Evolutionary conservation across 2,888 invertebrate genomes (phyloP), one percentile per base, ranked within the genome.

Genomic region (Achlya flavicornis): DNA sequence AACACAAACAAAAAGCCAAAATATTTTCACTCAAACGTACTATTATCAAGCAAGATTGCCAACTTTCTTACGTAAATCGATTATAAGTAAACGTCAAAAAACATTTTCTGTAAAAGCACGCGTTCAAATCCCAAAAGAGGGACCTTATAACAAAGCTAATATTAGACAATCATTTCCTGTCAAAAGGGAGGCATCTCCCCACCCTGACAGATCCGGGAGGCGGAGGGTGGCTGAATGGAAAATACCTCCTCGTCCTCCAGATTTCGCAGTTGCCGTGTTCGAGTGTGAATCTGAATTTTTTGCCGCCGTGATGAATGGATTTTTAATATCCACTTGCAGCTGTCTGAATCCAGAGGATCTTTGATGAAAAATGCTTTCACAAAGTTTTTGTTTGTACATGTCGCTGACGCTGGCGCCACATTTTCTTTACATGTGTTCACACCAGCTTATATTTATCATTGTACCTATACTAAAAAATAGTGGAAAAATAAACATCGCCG

Each of bases 131-230:
- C 90, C 92, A 81, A 85, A 85, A 91, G 91, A 90, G 89, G 85
- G 88, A 90, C 91, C 91, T 88, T 91, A 91, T 89, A 91, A 92
- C 92, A 91, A 90, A 92, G 93, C 93, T 92, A 92, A 92, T 92
- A 92, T 93, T 92, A 92, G 93, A 91, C 92, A 92, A 93, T 92
- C 92, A 93, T 93, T 93, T 93, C 93, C 91, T 92, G 92, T 92
- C 91, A 93, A 91, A 92, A 88, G 90, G 90, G 90, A 85, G 91
- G 87, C 78, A 72, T 77, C 78, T 68, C 75, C 83, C 77, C 80
- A 74, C 75, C 84, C 83, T 80, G 81, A 79, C 80, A 78, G 80
- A 79, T 77, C 78, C 81, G 77, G 77, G 72, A 12, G 60, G 26
- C 38, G 77, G 73, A 69, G 70, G 78, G 77, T 84, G 76, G 82